Base-by-base conservation (phyloP, 2,888 invertebrate species). In the Strigamia transsilvanica region DNA sequence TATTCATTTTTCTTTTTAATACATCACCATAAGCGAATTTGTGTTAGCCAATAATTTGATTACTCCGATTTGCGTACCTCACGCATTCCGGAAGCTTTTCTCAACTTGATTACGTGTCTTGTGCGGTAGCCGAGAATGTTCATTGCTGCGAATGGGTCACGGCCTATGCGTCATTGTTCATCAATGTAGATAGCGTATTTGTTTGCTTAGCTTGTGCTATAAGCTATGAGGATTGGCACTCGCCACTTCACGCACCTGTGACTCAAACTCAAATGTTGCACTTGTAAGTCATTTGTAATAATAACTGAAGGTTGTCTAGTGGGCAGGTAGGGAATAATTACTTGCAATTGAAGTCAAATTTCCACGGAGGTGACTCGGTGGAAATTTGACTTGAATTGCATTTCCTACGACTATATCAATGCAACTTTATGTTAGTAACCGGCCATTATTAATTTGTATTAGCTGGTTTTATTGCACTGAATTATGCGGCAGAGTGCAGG, bases 131-230 rank as follows among this genome's bases (percentile, higher is more conserved):
- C 9, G 18, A 73, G 27, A 23, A n/a, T n/a, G 73, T 32, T 13
- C 73, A 73, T 32, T 27, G 73, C 32, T 12, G 73, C 73, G 73
- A 32, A 32, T n/a, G 73, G 73, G 73, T 73, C 73, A 73, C 27
- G 32, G 73, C 73, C 73, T n/a, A 27, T 73, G 73, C 32, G 73
- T 73, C 73, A 73, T 73, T 73, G 73, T 73, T 73, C 73, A 73
- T 73, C 73, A 73, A 73, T 73, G 73, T 32, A 73, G 73, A 73
- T 73, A 38, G 9, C 10, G 38, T 38, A 73, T 73, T 73, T 73
- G 73, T 73, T 73, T 73, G 73, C 32, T 73, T 27, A 6, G 32
- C 7, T 73, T 32, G 73, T 3, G n/a, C 32, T 32, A 27, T 73
- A n/a, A 56, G 56, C 56, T 9, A 56, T 18, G 21, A 56, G n/a